Evolutionary conservation across 1,140 invertebrate species (phyloP).

Genomic region (Coptotermes formosanus): DNA sequence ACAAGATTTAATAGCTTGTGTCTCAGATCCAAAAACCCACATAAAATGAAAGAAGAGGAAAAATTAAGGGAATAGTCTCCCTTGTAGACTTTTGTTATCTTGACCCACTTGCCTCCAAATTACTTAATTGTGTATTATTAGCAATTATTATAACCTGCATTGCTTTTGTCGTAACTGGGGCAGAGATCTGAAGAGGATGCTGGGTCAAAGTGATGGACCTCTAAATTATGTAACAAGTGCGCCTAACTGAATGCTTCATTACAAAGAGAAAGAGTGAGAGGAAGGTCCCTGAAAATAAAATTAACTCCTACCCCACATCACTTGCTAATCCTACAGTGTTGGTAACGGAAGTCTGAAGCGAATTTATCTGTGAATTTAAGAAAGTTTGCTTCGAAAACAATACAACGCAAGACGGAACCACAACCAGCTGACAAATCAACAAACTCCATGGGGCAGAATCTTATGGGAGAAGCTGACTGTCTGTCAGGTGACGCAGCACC

Average conservation of each 20-base stretch:
- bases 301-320: background rate
- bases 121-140: conserved; percentile 24
- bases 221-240: background rate
- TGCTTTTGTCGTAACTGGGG: background rate
- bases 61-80: background rate
- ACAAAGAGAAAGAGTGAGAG: background rate
- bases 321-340: background rate
- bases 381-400: background rate
- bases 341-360: background rate
- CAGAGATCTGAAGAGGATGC: conserved; percentile 4
- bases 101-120: conserved; percentile 21
- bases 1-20: background rate
- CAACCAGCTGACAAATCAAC: background rate
- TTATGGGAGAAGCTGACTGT: background rate
- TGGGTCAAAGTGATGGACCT: conserved; percentile 17
- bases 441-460: background rate
- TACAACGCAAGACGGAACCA: background rate
- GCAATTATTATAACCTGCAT: conserved; percentile 20
- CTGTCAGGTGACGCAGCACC: too few species aligned
- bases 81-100: conserved; percentile 10
- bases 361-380: background rate
- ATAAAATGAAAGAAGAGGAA: background rate
- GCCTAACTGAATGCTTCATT: background rate
- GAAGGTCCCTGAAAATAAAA: background rate
- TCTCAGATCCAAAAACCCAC: conserved; percentile 9